A percentile compares a stretch with the other conserved stretches of the same genome.
phyloP scores from a whole-genome alignment of 2,888 invertebrate genomes.

The Heliconius sara region DNA sequence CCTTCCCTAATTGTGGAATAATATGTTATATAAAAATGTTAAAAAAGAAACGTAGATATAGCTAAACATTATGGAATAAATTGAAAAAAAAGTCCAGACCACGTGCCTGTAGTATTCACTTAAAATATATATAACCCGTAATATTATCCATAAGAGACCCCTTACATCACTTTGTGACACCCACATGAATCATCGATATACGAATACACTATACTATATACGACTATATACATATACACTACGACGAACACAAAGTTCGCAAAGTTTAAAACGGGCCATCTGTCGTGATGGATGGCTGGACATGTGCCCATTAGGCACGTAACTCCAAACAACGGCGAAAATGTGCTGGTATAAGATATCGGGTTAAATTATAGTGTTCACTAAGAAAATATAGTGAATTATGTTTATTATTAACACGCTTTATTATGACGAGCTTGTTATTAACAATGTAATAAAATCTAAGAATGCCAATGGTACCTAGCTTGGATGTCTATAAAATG shows the following conservation, averaged over 20 bases:
- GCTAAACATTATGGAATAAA: no score
- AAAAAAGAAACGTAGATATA: no score
- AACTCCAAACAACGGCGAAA: conserved; percentile 47
- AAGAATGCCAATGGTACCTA: no score
- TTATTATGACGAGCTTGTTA: no score
- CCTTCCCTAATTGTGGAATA: no score
- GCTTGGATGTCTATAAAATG: no score
- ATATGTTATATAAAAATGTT: no score
- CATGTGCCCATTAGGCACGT: conserved; percentile 78
- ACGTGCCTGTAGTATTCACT: no score
- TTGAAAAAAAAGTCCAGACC: no score
- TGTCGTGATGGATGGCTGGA: conserved; percentile 78
- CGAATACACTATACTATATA: background rate
- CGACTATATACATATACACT: background rate
- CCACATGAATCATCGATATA: conserved; percentile 20
- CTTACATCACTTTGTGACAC: background rate
- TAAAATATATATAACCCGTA: background rate
- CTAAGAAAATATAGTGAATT: background rate
- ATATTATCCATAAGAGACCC: background rate
- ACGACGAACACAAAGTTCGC: conserved; percentile 8
- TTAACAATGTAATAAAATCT: no score
- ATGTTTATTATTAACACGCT: no score
- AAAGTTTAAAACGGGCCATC: conserved; percentile 57
- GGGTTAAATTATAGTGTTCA: background rate
- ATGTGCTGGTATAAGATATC: conserved; percentile 30